Conservation (phyloP, 2,797 vertebrate genomes). For the Microctenopoma steveboyesi region DNA sequence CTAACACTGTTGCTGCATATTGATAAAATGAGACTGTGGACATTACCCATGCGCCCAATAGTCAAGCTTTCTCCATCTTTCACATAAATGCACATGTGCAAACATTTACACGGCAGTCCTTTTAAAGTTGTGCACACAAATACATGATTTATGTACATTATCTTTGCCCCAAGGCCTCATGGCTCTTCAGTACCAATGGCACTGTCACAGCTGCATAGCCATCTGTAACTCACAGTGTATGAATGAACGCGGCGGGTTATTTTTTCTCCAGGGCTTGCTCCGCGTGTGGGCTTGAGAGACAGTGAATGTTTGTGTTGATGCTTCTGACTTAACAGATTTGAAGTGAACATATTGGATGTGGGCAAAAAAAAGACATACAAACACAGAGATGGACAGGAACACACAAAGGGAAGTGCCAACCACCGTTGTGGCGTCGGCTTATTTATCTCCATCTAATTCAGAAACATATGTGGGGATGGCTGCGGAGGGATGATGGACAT, state of each 20-base stretch:
- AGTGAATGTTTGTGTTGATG: slow-evolving; percentile 23
- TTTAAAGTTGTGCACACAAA: slow-evolving; percentile 31
- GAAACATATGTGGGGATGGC: slow-evolving; percentile 47
- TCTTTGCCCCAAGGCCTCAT: slow-evolving; percentile 64
- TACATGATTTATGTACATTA: slow-evolving; percentile 59
- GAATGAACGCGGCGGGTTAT: slow-evolving; percentile 46
- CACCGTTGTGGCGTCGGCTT: slow-evolving; percentile 41
- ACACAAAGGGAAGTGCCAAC: slow-evolving; percentile 23
- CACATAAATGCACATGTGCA: slow-evolving; percentile 5
- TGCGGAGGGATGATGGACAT: slow-evolving; percentile 70
- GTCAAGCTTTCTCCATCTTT: slow-evolving; percentile 39
- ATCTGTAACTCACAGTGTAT: slow-evolving; percentile 61
- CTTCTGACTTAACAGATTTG: slow-evolving; percentile 20
- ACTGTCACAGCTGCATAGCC: slow-evolving; percentile 49
- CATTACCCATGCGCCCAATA: slow-evolving; percentile 33
- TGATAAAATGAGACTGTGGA: slow-evolving; percentile 39
- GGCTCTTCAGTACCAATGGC: slow-evolving; percentile 46
- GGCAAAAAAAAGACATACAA: slow-evolving; percentile 19
- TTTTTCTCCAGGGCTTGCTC: slow-evolving; percentile 29
- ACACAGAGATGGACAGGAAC: slow-evolving; percentile 22
- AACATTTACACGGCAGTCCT: slow-evolving; percentile 1
- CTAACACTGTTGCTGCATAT: slow-evolving; percentile 15
- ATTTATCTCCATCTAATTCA: slow-evolving; percentile 71
- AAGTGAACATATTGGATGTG: slow-evolving; percentile 13
- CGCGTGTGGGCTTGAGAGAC: slow-evolving; percentile 12